Evolutionary conservation across 2,797 vertebrate species (phyloP).

Genomic region (Neopelma chrysocephalum): DNA sequence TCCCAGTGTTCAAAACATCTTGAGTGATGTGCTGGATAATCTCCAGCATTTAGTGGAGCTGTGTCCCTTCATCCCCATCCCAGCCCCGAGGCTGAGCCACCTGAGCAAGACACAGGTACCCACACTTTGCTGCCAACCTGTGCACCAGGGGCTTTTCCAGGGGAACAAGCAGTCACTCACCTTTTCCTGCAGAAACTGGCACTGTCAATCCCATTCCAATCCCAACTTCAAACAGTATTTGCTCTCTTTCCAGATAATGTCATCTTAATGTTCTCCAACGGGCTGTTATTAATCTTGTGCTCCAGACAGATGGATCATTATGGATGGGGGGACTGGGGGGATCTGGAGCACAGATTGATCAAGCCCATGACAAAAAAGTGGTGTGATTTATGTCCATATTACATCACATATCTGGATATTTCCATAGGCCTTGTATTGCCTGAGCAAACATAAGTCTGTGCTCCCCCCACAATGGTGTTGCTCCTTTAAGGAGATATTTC

Average conservation of each 20-base stretch:
- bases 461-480: fast-evolving
- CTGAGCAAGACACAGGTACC: not conserved
- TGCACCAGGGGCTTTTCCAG: not conserved
- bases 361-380: fast-evolving
- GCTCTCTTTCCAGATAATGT: not conserved
- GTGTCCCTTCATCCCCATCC: not conserved
- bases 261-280: not conserved
- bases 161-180: not conserved
- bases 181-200: not conserved
- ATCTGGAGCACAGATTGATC: not conserved
- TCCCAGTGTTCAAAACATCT: fast-evolving
- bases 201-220: not conserved
- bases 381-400: not conserved
- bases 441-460: not conserved
- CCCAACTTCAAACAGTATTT: not conserved
- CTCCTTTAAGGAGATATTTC: not conserved
- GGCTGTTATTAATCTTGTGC: not conserved
- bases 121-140: not conserved
- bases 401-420: not conserved
- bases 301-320: fast-evolving
- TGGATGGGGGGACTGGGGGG: not conserved
- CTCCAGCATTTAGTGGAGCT: not conserved
- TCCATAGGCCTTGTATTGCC: not conserved
- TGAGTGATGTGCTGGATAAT: not conserved
- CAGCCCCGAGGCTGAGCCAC: not conserved